Evolutionary conservation across 2,797 vertebrate genomes (phyloP), one percentile per base, ranked within the genome.

Genomic region (Gallirallus australis): DNA sequence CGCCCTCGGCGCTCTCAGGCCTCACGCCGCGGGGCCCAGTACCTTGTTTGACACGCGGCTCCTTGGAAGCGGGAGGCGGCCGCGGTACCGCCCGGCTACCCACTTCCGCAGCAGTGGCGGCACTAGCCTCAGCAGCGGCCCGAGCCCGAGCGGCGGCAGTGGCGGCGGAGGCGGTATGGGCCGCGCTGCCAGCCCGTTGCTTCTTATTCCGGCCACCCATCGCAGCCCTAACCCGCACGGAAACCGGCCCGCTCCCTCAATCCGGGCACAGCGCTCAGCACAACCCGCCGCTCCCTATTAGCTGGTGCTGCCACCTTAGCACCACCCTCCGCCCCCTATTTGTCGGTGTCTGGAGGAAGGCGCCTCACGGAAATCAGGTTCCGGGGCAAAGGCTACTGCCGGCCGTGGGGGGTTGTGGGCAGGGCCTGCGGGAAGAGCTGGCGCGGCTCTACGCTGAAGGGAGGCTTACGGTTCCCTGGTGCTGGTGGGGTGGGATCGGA

Each of bases 201-300:
- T 97, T 98, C 93, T 98, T 98, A 86, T 97, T 98, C 33, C 98
- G 98, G 84, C 98, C 98, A 3, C 98, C 98, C 98, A 98, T 98
- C 25, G 1, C 84, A 10, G 8, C n/a, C 18, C 6, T 16, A 4
- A 3, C 6, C 28, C 42, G 3, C 5, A 5, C 3, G 2, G 3
- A 8, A 23, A 12, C 14, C 25, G 5, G 3, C 20, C 5, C 11
- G 7, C 2, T 28, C 25, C 25, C 15, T 5, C 14, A 16, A 72
- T 91, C 91, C 93, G 84, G 95, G 82, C 31, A 39, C 54, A 1
- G 42, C 2, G 12, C 53, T 56, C 20, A 11, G n/a, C 37, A n/a
- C 4, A 8, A 28, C 35, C 39, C 39, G 31, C 71, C 40, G 5
- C 5, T 83, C 91, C 57, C 83, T 40, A 69, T 5, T 63, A 31